phyloP scores from a whole-genome alignment of 2,113 vertebrate species.

The Colossoma macropomum region DNA sequence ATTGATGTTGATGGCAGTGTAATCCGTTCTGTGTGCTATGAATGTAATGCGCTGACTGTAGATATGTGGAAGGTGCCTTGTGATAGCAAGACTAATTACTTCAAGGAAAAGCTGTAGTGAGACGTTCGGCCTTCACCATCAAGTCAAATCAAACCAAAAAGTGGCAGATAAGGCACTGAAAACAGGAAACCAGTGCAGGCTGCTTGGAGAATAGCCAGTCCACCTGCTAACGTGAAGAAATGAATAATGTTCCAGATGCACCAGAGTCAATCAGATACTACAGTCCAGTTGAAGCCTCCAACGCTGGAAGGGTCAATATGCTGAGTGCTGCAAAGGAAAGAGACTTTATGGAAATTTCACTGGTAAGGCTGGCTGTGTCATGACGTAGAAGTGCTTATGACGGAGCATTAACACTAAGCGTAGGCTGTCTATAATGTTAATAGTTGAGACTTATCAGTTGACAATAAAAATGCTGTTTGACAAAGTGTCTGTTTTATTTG shows the following conservation, averaged over 20 bases:
- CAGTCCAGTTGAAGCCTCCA: background rate
- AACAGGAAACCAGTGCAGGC: background rate
- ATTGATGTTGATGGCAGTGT: background rate
- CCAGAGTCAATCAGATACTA: background rate
- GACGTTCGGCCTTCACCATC: background rate
- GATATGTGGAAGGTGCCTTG: background rate
- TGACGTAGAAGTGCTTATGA: constrained; percentile 2
- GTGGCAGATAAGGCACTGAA: background rate
- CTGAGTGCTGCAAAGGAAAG: background rate
- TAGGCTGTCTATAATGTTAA: background rate
- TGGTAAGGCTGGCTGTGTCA: background rate
- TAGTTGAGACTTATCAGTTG: background rate
- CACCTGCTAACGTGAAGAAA: constrained; percentile 14
- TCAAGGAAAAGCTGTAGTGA: background rate
- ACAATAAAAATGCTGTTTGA: constrained; percentile 18
- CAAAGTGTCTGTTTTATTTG: background rate
- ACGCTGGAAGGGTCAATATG: background rate
- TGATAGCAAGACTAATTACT: background rate
- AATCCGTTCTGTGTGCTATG: background rate
- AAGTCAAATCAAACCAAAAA: background rate
- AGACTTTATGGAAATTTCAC: background rate
- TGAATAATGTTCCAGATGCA: constrained; percentile 18
- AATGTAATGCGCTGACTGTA: background rate
- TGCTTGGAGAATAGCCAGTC: background rate
- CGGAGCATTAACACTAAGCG: constrained; percentile 1